phyloP scores from a whole-genome alignment of 2,888 invertebrate genomes.

The Lordiphosa andalusiaca region DNA sequence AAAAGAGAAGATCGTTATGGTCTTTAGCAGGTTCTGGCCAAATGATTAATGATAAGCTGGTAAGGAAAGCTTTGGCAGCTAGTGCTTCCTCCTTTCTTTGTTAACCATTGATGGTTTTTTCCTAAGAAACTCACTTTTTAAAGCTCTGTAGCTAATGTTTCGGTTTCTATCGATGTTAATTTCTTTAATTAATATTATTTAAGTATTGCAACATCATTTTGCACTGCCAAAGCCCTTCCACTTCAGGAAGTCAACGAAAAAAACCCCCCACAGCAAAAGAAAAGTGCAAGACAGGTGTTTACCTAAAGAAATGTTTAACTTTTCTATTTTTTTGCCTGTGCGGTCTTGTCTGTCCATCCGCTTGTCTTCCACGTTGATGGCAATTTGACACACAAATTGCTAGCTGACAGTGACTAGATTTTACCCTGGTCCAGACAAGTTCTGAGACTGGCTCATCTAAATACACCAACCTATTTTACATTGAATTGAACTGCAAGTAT shows the following conservation, averaged over 20 bases:
- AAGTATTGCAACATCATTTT: background rate
- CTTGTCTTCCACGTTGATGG: constrained; percentile 12
- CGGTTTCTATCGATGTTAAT: too few relatives aligned
- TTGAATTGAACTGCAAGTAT: constrained; percentile 37
- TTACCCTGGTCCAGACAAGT: background rate
- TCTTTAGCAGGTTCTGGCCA: too few relatives aligned
- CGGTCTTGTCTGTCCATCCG: constrained; percentile 18
- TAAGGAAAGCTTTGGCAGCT: too few relatives aligned
- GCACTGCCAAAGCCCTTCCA: background rate
- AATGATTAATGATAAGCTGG: too few relatives aligned
- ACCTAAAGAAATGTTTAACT: constrained; percentile 26
- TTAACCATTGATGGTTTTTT: too few relatives aligned
- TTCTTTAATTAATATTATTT: too few relatives aligned
- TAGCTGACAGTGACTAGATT: constrained; percentile 17
- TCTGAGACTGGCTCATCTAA: constrained; percentile 3
- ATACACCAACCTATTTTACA: too few relatives aligned
- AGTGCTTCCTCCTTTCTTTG: too few relatives aligned
- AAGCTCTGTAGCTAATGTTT: too few relatives aligned
- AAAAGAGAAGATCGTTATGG: background rate
- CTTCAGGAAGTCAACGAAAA: constrained; percentile 14
- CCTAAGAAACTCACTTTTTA: too few relatives aligned
- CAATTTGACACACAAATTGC: constrained; percentile 13
- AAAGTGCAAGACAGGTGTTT: constrained; percentile 49
- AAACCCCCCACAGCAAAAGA: background rate
- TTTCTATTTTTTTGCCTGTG: constrained; percentile 11